Percentiles rank a stretch among this genome's conserved stretches.
Evolutionary conservation across 2,888 invertebrate genomes (phyloP).

Genomic region (Apamea anceps): DNA sequence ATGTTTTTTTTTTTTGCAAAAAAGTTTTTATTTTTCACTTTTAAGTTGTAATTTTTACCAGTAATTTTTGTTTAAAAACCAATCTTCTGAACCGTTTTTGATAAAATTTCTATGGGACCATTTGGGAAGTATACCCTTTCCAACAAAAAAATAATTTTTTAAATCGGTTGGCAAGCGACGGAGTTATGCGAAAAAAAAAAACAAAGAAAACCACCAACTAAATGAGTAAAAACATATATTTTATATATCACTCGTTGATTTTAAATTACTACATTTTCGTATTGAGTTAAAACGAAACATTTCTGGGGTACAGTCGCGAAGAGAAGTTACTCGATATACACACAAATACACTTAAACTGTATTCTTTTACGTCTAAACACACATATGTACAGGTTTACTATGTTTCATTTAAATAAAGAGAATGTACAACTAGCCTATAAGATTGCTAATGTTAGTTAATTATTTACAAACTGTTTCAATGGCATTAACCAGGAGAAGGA

Average conservation of each 20-base stretch:
- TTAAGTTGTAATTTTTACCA: no score
- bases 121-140: no score
- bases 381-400: conserved; percentile 75
- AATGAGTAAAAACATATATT: conserved; percentile 90
- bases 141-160: no score
- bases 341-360: conserved; percentile 77
- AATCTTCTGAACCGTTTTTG: no score
- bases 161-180: no score
- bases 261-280: conserved; percentile 80
- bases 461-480: conserved; percentile 65
- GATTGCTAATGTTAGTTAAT: conserved; percentile 63
- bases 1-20: no score
- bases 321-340: conserved; percentile 80
- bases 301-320: conserved; percentile 78
- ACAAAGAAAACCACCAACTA: conserved; percentile 75
- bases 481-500: conserved; percentile 61
- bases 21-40: no score
- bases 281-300: conserved; percentile 67
- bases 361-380: conserved; percentile 70
- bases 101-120: no score
- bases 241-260: conserved; percentile 82
- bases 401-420: conserved; percentile 72
- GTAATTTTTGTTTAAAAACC: no score
- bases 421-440: conserved; percentile 77
- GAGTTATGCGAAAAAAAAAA: no score